Conservation (phyloP, 2,113 vertebrate species). For the Dromiciops gliroides region DNA sequence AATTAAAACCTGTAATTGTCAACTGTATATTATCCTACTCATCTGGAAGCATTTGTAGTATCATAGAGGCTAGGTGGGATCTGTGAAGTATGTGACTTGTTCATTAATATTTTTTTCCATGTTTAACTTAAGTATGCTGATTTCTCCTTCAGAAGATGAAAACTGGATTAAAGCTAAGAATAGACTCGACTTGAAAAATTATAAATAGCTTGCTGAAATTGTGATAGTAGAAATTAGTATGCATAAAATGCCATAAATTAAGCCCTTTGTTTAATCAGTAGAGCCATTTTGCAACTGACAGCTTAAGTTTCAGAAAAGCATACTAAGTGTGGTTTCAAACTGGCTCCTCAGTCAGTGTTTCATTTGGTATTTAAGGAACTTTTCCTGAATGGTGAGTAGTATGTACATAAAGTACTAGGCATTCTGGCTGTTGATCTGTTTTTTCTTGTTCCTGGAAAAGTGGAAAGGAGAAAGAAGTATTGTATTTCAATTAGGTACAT, state of each 20-base stretch:
- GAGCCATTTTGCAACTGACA: constrained; percentile 36
- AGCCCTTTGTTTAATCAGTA: constrained; percentile 3
- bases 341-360: background rate
- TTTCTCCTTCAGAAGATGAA: constrained; percentile 70
- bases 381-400: constrained; percentile 36
- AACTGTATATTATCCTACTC: background rate
- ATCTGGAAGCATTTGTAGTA: background rate
- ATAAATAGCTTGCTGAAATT: constrained; percentile 75
- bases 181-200: constrained; percentile 69
- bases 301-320: constrained; percentile 46
- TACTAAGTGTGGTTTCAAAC: constrained; percentile 46
- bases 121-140: constrained; percentile 43
- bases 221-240: constrained; percentile 39
- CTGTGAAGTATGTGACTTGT: constrained; percentile 23
- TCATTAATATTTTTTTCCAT: constrained; percentile 37
- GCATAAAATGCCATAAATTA: constrained; percentile 53
- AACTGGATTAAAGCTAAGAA: constrained; percentile 76
- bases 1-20: background rate
- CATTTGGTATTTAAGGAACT: constrained; percentile 50
- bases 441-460: constrained; percentile 55
- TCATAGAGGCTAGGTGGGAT: constrained; percentile 21
- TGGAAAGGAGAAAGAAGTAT: constrained; percentile 27
- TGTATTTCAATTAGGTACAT: constrained; percentile 35
- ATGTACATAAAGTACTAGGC: background rate
- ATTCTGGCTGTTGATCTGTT: constrained; percentile 44